These are phyloP conservation scores for Carpatolechia fugitivella DNA, from an alignment of 2,888 invertebrate genomes.

Conservation along the genomic window DNA sequence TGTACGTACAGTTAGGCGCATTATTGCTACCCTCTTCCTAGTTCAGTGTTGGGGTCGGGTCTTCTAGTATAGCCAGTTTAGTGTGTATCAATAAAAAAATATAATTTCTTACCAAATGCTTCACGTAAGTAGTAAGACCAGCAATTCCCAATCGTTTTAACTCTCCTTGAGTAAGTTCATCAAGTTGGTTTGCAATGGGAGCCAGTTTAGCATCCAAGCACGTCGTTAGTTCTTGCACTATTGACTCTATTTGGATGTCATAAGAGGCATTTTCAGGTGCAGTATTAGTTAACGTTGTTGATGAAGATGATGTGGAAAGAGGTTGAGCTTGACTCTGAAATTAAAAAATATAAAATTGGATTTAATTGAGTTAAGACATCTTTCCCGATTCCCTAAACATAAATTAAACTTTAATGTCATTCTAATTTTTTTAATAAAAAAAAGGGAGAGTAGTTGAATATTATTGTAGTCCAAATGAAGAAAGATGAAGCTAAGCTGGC, in stretches of 20 bases:
- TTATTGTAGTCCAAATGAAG: too few relatives aligned
- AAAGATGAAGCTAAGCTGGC: too few relatives aligned
- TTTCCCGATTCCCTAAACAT: too few relatives aligned
- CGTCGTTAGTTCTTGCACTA: slow-evolving; percentile 18
- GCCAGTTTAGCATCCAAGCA: slow-evolving; percentile 22
- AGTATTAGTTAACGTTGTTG: neutral
- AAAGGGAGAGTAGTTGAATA: too few relatives aligned
- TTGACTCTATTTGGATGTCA: slow-evolving; percentile 1
- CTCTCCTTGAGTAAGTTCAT: slow-evolving; percentile 10
- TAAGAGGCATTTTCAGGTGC: neutral
- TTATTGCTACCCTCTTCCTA: too few relatives aligned
- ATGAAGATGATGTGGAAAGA: neutral
- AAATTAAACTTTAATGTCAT: too few relatives aligned
- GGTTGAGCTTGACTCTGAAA: neutral
- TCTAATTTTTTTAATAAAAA: too few relatives aligned
- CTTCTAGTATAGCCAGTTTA: too few relatives aligned
- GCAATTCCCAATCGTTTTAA: slow-evolving; percentile 16
- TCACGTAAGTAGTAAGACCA: slow-evolving; percentile 17
- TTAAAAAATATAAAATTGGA: neutral
- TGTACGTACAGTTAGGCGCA: too few relatives aligned
- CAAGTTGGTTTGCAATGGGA: slow-evolving; percentile 20
- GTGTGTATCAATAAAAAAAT: too few relatives aligned
- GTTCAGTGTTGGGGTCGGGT: too few relatives aligned
- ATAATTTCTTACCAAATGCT: slow-evolving; percentile 30
- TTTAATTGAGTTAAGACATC: neutral